Percentiles rank a stretch among this genome's conserved stretches.
Evolutionary conservation across 2,113 vertebrate genomes (phyloP).

Genomic region (Grammomys surdaster): DNA sequence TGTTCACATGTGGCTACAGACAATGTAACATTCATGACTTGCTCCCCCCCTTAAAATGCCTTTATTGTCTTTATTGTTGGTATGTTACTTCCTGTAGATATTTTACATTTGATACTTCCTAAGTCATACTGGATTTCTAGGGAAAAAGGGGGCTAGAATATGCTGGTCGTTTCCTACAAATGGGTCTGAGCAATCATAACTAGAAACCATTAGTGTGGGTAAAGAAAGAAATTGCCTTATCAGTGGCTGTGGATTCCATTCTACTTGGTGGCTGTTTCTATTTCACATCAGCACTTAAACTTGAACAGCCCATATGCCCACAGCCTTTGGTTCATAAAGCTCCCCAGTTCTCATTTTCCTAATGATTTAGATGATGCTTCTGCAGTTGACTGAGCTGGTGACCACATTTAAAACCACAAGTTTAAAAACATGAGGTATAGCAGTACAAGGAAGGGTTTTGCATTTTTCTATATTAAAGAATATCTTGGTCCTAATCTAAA

Average conservation of each 20-base stretch:
- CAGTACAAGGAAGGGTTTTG: background rate
- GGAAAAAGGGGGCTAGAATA: background rate
- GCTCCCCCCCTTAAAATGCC: slow-evolving; percentile 65
- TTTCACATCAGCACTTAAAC: background rate
- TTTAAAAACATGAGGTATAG: background rate
- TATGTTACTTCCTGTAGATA: background rate
- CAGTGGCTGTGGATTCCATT: background rate
- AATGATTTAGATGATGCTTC: background rate
- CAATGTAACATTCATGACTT: slow-evolving; percentile 67
- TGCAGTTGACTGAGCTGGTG: background rate
- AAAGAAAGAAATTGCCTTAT: background rate
- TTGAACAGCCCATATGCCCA: fast-evolving
- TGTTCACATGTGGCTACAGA: slow-evolving; percentile 75
- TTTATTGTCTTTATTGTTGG: slow-evolving; percentile 48
- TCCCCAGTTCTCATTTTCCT: background rate
- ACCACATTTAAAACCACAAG: background rate
- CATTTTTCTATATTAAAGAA: background rate
- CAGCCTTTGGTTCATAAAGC: background rate
- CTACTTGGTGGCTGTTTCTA: background rate
- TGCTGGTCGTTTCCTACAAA: background rate
- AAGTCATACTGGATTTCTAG: background rate
- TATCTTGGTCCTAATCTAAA: background rate
- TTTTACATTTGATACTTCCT: background rate
- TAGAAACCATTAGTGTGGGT: background rate
- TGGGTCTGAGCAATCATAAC: background rate